These are phyloP conservation scores for Eucera pruinosa DNA, from an alignment of 2,888 invertebrate genomes.

Conservation along the genomic window DNA sequence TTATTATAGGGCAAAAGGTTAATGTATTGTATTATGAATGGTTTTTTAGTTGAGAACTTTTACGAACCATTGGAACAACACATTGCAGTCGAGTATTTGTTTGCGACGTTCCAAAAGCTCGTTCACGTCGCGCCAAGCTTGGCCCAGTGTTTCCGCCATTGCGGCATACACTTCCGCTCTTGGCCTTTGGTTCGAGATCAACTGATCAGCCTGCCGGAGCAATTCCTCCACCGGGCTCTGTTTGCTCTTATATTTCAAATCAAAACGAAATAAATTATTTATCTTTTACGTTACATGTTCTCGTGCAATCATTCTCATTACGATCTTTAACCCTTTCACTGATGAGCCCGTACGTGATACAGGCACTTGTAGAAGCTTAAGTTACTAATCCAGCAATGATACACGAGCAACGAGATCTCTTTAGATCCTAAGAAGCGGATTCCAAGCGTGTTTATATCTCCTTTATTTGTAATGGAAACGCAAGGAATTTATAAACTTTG, in stretches of 20 bases:
- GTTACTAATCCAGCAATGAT: too few relatives aligned
- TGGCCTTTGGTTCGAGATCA: constrained; percentile 91
- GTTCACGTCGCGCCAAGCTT: constrained; percentile 93
- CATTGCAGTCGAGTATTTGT: constrained; percentile 91
- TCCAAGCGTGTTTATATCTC: too few relatives aligned
- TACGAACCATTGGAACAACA: constrained; percentile 89
- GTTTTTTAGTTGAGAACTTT: background rate
- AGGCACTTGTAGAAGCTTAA: too few relatives aligned
- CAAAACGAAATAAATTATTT: background rate
- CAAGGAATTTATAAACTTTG: too few relatives aligned
- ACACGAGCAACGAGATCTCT: too few relatives aligned
- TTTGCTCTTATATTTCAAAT: constrained; percentile 87
- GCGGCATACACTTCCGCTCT: constrained; percentile 93
- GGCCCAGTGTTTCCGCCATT: constrained; percentile 92
- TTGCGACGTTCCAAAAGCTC: constrained; percentile 91
- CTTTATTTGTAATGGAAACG: too few relatives aligned
- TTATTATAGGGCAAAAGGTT: too few relatives aligned
- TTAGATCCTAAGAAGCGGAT: too few relatives aligned
- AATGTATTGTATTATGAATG: background rate
- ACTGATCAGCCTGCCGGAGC: constrained; percentile 93
- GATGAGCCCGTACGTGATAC: too few relatives aligned
- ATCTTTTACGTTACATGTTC: background rate
- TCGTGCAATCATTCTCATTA: background rate
- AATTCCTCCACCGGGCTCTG: constrained; percentile 95
- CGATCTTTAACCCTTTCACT: background rate